Evolutionary conservation across 2,113 vertebrate species (phyloP).

Genomic region (Promerops cafer): DNA sequence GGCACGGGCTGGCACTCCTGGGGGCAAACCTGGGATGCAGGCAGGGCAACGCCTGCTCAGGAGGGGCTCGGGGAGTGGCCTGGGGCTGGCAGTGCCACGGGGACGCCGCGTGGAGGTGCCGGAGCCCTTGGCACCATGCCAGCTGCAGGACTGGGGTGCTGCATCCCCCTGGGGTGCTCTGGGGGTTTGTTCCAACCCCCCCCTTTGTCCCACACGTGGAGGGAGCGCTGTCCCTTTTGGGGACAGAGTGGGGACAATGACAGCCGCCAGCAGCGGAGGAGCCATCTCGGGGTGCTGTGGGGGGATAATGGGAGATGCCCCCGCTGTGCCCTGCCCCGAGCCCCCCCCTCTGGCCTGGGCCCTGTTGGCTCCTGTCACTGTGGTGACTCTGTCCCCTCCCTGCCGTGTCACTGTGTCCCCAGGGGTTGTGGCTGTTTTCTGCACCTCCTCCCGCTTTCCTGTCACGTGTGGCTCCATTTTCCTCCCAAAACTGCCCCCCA

Average conservation of each 20-base stretch:
- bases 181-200: not conserved
- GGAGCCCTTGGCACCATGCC: not conserved
- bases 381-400: too few species aligned
- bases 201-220: accelerated
- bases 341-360: not conserved
- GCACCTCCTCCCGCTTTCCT: not conserved
- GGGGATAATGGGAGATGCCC: accelerated
- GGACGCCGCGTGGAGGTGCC: accelerated
- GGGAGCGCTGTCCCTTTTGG: not conserved
- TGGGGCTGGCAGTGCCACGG: accelerated
- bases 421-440: not conserved
- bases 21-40: not conserved
- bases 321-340: not conserved
- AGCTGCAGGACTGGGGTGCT: accelerated
- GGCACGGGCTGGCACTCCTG: not conserved
- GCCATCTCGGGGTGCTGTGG: accelerated
- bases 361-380: not conserved
- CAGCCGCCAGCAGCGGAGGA: accelerated
- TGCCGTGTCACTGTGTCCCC: not conserved
- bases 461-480: accelerated
- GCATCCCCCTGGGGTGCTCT: too few species aligned
- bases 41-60: accelerated
- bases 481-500: not conserved
- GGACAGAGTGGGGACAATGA: not conserved
- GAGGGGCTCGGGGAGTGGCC: accelerated